These are phyloP conservation scores for Anguilla japonica DNA, from an alignment of 2,113 vertebrate genomes.

Conservation along the genomic window DNA sequence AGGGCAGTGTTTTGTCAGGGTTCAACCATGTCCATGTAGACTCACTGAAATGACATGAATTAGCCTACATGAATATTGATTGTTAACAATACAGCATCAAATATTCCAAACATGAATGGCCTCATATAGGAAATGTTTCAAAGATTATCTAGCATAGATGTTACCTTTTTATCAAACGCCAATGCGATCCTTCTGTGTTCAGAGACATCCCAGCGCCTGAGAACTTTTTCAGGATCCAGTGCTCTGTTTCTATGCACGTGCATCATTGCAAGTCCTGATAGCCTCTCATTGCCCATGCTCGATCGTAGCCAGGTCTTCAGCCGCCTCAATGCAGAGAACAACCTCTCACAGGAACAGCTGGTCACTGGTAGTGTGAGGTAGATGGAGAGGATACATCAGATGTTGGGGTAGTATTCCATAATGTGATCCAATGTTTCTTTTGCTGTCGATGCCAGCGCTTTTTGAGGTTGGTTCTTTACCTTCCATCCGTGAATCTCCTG, in stretches of 20 bases:
- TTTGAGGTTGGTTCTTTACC: background rate
- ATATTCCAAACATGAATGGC: background rate
- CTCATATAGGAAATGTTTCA: background rate
- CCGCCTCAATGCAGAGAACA: background rate
- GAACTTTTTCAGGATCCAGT: constrained; percentile 19
- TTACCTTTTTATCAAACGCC: no score
- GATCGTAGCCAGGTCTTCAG: constrained; percentile 13
- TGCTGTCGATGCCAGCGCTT: background rate
- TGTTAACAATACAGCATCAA: background rate
- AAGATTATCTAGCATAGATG: no score
- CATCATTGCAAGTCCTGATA: background rate
- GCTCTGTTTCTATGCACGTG: background rate
- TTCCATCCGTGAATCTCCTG: constrained; percentile 24
- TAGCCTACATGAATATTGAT: background rate
- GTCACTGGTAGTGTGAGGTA: constrained; percentile 16
- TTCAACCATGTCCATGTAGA: no score
- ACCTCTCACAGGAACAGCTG: constrained; percentile 22
- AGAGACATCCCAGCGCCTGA: constrained; percentile 29
- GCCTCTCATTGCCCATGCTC: constrained; percentile 5
- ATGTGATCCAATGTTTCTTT: background rate
- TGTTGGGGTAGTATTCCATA: constrained; percentile 4
- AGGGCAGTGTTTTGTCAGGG: background rate
- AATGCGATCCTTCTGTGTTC: constrained; percentile 30
- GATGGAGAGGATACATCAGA: constrained; percentile 1
- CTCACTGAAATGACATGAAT: background rate